Percentiles rank a stretch among this genome's conserved stretches.
These are phyloP conservation scores for Gallinago nigripennis DNA, from an alignment of 2,797 vertebrate genomes.

Conservation along the genomic window DNA sequence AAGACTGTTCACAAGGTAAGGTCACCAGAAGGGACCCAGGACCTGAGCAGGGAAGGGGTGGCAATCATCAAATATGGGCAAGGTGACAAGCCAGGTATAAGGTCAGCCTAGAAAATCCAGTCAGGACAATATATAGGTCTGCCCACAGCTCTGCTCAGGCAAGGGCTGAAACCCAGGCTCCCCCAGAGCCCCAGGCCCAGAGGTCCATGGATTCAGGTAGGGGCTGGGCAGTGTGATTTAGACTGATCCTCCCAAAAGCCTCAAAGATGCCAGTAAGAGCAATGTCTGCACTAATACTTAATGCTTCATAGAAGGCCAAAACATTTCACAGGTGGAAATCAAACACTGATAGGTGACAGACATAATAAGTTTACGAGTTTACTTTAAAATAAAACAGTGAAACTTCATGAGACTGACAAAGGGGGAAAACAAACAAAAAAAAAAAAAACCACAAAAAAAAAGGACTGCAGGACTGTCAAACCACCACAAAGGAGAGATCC, in stretches of 20 bases:
- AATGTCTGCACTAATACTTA: background rate
- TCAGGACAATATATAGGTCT: background rate
- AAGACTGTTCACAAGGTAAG: background rate
- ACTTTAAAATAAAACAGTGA: background rate
- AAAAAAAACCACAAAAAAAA: background rate
- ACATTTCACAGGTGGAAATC: background rate
- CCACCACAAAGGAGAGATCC: background rate
- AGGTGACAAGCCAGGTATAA: background rate
- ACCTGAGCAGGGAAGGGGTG: background rate
- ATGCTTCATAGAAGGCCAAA: background rate
- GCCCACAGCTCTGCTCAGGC: background rate
- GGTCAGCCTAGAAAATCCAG: background rate
- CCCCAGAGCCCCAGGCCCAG: background rate
- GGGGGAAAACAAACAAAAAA: too few relatives aligned
- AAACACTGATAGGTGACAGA: background rate
- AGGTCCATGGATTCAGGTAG: fast-evolving
- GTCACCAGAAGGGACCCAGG: too few relatives aligned
- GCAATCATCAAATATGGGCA: background rate
- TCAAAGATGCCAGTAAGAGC: background rate
- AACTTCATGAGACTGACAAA: background rate
- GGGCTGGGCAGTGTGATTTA: background rate
- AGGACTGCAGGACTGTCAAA: background rate
- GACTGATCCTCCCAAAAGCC: background rate
- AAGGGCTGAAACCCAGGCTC: background rate
- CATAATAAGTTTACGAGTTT: background rate